phyloP scores from a whole-genome alignment of 2,797 vertebrate species.

The Agapornis canus region DNA sequence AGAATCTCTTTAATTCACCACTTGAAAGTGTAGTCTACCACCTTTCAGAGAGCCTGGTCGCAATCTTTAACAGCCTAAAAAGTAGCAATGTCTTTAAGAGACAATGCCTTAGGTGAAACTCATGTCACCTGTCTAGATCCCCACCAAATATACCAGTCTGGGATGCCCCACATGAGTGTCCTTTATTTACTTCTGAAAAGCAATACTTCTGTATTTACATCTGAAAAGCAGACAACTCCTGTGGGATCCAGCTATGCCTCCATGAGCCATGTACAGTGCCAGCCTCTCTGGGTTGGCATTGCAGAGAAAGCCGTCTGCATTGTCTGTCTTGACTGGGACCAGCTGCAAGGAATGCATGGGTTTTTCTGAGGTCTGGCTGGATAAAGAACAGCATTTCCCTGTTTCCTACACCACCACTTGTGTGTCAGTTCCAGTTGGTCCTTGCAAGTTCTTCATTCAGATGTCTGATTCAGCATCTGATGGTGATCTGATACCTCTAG shows the following conservation, averaged over 20 bases:
- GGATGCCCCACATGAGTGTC: background rate
- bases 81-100: background rate
- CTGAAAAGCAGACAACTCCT: background rate
- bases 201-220: background rate
- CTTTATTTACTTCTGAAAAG: background rate
- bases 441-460: background rate
- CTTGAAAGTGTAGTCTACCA: background rate
- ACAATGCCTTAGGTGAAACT: background rate
- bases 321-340: background rate
- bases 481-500: background rate
- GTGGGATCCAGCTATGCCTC: background rate
- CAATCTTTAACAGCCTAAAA: background rate
- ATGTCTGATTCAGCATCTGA: slow-evolving; percentile 21
- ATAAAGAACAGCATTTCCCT: background rate
- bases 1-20: background rate
- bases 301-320: background rate
- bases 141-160: background rate
- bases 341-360: background rate
- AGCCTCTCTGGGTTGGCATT: rapidly evolving
- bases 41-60: background rate
- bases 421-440: background rate
- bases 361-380: background rate
- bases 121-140: background rate
- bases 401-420: background rate
- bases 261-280: background rate